Evolutionary conservation across 2,888 invertebrate genomes (phyloP).

Genomic region (Drosophila rellima): DNA sequence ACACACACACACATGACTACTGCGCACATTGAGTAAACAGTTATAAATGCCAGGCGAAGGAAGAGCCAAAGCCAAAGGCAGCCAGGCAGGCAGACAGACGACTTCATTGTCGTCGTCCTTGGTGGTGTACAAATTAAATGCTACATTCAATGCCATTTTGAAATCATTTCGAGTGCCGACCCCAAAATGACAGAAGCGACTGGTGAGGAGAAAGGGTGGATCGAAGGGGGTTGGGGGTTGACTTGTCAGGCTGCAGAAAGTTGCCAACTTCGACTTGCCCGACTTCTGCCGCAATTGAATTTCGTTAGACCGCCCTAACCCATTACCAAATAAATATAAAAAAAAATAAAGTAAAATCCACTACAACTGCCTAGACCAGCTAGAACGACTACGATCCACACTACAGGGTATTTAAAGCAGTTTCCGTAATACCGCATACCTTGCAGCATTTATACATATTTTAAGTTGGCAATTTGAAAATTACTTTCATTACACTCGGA

Average conservation of each 20-base stretch:
- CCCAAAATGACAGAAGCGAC: slow-evolving; percentile 27
- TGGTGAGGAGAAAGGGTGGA: not conserved
- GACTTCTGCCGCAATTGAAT: slow-evolving; percentile 71
- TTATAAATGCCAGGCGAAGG: slow-evolving; percentile 58
- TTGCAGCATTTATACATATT: slow-evolving; percentile 21
- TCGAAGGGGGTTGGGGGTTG: slow-evolving; percentile 4
- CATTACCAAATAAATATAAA: slow-evolving; percentile 19
- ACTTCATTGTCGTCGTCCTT: slow-evolving; percentile 66
- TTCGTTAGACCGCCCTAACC: slow-evolving; percentile 38
- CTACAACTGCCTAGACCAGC: slow-evolving; percentile 9
- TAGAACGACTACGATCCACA: not conserved
- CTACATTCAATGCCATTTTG: slow-evolving; percentile 79
- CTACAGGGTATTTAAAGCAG: slow-evolving; percentile 2
- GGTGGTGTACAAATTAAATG: slow-evolving; percentile 77
- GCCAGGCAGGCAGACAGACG: slow-evolving; percentile 48
- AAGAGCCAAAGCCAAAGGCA: slow-evolving; percentile 23
- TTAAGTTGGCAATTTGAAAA: slow-evolving; percentile 60
- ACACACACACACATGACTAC: slow-evolving; percentile 14
- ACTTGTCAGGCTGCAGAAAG: slow-evolving; percentile 60
- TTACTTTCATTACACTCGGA: slow-evolving; percentile 76
- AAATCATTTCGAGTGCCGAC: slow-evolving; percentile 70
- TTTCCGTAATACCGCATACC: slow-evolving; percentile 34
- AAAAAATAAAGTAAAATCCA: not conserved
- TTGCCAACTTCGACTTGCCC: slow-evolving; percentile 51
- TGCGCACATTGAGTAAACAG: slow-evolving; percentile 70